Conservation (phyloP, 2,797 vertebrate species). For the Iguana delicatissima region DNA sequence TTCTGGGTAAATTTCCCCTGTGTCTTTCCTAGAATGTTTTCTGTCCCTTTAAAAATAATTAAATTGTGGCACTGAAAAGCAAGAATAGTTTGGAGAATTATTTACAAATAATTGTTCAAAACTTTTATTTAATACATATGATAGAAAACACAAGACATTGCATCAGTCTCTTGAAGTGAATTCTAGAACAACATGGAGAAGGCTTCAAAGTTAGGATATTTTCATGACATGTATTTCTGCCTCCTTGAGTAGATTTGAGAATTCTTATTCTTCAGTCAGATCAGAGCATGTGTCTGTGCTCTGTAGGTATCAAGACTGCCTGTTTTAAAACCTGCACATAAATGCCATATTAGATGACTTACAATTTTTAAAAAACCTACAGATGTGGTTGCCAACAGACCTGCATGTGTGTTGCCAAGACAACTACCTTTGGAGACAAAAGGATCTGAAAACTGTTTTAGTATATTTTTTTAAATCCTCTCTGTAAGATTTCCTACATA, state of each 20-base stretch:
- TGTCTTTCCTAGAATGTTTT: background rate
- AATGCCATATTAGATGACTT: conserved; percentile 11
- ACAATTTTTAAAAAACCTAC: conserved; percentile 8
- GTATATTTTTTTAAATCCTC: conserved; percentile 11
- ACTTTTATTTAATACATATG: background rate
- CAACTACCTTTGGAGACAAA: conserved; percentile 33
- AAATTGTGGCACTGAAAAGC: background rate
- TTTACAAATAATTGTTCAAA: background rate
- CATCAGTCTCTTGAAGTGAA: background rate
- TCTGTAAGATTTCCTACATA: background rate
- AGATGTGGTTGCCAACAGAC: background rate
- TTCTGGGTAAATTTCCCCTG: background rate
- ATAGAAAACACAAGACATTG: background rate
- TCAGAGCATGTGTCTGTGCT: background rate
- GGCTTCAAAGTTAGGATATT: background rate
- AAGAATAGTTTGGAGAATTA: background rate
- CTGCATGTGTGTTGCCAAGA: conserved; percentile 21
- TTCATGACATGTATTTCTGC: background rate
- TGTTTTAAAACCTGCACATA: conserved; percentile 19
- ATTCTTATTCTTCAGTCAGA: background rate
- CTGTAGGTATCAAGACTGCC: background rate
- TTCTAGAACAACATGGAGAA: background rate
- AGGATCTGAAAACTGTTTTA: background rate
- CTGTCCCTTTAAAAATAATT: background rate
- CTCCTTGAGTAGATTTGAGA: background rate